Evolutionary conservation across 2,113 vertebrate genomes (phyloP).

Genomic region (Echinops telfairi): DNA sequence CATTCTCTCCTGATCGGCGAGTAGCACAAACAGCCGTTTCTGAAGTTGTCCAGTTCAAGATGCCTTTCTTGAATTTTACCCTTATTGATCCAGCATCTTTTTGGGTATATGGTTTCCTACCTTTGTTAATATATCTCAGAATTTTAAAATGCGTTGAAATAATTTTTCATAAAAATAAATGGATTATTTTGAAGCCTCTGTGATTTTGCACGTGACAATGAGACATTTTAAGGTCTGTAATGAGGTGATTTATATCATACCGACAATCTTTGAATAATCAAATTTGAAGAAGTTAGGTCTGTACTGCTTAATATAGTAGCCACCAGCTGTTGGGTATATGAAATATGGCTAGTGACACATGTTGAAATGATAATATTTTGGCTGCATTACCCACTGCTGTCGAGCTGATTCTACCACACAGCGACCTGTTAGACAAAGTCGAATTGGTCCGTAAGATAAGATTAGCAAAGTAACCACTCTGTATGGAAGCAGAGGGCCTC

Average conservation of each 20-base stretch:
- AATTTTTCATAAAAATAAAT: constrained; percentile 1
- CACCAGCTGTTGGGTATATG: neutral
- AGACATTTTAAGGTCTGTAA: neutral
- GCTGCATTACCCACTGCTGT: neutral
- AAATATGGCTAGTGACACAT: neutral
- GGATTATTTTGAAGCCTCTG: neutral
- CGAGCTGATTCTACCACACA: too few relatives aligned
- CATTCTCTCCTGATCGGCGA: neutral
- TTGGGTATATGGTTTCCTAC: constrained; percentile 22
- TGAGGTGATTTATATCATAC: neutral
- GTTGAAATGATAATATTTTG: neutral
- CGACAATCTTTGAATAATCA: neutral
- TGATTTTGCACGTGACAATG: constrained; percentile 4
- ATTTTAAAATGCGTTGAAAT: neutral
- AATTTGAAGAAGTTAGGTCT: neutral
- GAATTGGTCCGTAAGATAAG: too few relatives aligned
- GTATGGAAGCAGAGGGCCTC: too few relatives aligned
- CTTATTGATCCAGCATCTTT: neutral
- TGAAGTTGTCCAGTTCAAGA: neutral
- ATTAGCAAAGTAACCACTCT: too few relatives aligned
- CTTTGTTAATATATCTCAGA: constrained; percentile 16
- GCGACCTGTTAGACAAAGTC: too few relatives aligned
- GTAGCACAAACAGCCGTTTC: neutral
- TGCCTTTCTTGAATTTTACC: neutral
- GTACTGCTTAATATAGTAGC: neutral